Conservation (phyloP, 1,140 invertebrate species). For the Vollenhovia emeryi region DNA sequence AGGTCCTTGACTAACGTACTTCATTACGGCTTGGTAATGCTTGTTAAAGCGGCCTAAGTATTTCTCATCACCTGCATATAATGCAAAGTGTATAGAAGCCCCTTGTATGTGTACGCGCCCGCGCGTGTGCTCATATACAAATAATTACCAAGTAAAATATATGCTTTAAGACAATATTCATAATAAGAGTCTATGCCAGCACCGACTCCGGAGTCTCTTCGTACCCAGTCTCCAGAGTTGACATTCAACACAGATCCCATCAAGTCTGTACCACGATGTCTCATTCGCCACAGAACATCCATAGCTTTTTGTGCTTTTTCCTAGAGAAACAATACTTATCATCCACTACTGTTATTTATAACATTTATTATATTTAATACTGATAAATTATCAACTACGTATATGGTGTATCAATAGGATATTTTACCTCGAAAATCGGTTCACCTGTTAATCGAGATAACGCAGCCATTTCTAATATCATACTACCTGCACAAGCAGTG, state of each 20-base stretch:
- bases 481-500: conserved; percentile 99
- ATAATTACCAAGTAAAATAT: conserved; percentile 89
- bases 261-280: conserved; percentile 96
- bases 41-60: conserved; percentile 97
- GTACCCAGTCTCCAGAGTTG: conserved; percentile 98
- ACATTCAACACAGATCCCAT: conserved; percentile 98
- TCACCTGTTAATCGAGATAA: conserved; percentile 97
- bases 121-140: background rate
- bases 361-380: background rate
- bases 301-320: conserved; percentile 97
- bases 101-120: too few species aligned
- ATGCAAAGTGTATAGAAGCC: conserved; percentile 27
- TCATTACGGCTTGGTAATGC: conserved; percentile 99
- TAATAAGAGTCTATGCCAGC: conserved; percentile 99
- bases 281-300: conserved; percentile 98
- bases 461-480: conserved; percentile 98
- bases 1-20: conserved; percentile 98
- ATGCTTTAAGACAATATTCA: conserved; percentile 98
- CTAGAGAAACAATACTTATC: conserved; percentile 77
- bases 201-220: conserved; percentile 98
- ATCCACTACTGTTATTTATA: background rate
- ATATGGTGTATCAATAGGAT: background rate
- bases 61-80: conserved; percentile 90
- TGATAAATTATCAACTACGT: too few species aligned
- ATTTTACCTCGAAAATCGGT: conserved; percentile 93